These are phyloP conservation scores for Barypeithes pellucidus DNA, from an alignment of 2,888 invertebrate genomes.

Conservation along the genomic window DNA sequence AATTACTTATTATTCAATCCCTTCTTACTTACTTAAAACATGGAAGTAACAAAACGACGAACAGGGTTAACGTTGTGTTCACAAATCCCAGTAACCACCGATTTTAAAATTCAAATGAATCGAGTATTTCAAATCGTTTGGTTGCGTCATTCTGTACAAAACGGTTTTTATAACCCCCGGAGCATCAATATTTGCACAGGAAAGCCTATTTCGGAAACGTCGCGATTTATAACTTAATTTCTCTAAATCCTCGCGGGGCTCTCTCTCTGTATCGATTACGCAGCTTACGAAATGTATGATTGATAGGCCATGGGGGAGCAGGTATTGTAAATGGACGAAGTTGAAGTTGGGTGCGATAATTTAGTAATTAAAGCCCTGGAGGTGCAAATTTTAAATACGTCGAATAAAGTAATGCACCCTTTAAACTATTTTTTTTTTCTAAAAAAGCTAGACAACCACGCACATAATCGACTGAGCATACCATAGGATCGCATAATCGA, in stretches of 20 bases:
- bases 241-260: constrained; percentile 11
- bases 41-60: background rate
- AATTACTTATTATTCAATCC: too few relatives aligned
- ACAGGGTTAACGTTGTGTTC: background rate
- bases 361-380: too few relatives aligned
- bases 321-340: constrained; percentile 34
- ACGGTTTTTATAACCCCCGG: constrained; percentile 32
- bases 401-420: too few relatives aligned
- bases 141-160: constrained; percentile 11
- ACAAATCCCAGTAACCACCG: constrained; percentile 1
- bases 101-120: constrained; percentile 38
- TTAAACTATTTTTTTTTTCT: too few relatives aligned
- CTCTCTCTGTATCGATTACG: constrained; percentile 35
- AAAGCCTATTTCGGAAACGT: constrained; percentile 24
- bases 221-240: constrained; percentile 40
- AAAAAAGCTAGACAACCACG: too few relatives aligned
- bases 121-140: constrained; percentile 21
- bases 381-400: too few relatives aligned
- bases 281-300: constrained; percentile 31
- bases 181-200: constrained; percentile 33
- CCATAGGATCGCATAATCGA: too few relatives aligned
- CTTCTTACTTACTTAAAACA: too few relatives aligned
- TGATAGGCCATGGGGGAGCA: constrained; percentile 38
- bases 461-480: too few relatives aligned
- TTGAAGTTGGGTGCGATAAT: too few relatives aligned